Evolutionary conservation across 2,113 vertebrate species (phyloP).

Genomic region (Ondatra zibethicus): DNA sequence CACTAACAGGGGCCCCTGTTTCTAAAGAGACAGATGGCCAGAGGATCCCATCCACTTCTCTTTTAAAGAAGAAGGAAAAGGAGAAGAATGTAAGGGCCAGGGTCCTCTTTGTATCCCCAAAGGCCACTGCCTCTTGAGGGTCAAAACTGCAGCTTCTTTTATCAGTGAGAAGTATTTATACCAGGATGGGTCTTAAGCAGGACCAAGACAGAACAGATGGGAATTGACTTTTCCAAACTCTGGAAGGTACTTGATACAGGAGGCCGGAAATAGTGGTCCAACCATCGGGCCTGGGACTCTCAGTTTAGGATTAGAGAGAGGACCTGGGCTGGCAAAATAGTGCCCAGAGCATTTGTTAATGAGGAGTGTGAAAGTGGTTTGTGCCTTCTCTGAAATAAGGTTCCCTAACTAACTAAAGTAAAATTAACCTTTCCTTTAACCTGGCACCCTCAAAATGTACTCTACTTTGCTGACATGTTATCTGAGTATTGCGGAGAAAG

Average conservation of each 20-base stretch:
- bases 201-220: background rate
- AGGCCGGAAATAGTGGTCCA: background rate
- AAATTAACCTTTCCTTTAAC: fast-evolving
- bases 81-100: background rate
- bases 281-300: background rate
- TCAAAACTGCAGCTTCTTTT: background rate
- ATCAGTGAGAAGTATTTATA: background rate
- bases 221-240: background rate
- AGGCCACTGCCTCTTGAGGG: background rate
- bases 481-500: background rate
- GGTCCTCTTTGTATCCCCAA: background rate
- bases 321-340: background rate
- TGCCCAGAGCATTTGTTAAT: background rate
- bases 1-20: background rate
- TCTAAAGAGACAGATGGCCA: background rate
- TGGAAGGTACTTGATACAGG: background rate
- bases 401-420: background rate
- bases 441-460: fast-evolving
- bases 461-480: no score
- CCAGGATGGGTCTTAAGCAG: background rate
- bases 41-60: background rate
- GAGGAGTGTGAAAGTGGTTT: background rate
- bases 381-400: background rate
- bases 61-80: background rate
- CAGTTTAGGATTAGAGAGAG: background rate